Evolutionary conservation across 2,113 vertebrate species (phyloP).

Genomic region (cat (Felis catus)): DNA sequence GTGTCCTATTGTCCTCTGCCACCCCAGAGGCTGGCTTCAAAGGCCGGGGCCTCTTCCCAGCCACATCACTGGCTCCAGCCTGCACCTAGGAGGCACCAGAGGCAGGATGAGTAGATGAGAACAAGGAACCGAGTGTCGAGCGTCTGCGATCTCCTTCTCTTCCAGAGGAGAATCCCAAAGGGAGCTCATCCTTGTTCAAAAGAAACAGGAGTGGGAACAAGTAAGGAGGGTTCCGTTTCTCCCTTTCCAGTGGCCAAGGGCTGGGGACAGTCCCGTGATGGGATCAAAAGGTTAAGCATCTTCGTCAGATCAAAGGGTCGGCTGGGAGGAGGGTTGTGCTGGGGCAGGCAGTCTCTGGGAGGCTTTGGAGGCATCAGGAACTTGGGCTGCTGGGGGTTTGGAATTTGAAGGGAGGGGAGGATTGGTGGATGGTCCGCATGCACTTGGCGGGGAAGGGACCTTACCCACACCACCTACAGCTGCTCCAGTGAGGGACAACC

Average conservation of each 20-base stretch:
- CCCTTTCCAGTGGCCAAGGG: neutral
- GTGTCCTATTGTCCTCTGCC: neutral
- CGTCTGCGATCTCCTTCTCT: neutral
- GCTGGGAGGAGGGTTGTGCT: neutral
- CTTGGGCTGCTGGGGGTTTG: neutral
- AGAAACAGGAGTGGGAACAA: neutral
- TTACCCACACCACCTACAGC: neutral
- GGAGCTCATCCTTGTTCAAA: neutral
- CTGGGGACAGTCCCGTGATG: neutral
- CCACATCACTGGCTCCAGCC: neutral
- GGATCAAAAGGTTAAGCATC: neutral
- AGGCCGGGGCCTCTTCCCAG: neutral
- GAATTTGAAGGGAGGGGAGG: neutral
- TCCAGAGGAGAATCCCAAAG: neutral
- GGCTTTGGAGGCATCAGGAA: neutral
- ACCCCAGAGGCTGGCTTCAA: neutral
- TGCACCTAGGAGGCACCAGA: neutral
- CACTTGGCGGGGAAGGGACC: neutral
- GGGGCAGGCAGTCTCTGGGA: slow-evolving; percentile 19
- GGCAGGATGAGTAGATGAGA: neutral
- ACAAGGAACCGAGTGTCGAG: neutral
- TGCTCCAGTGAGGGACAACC: neutral
- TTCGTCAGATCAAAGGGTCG: neutral
- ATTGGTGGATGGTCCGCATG: neutral
- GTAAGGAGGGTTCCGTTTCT: neutral